A percentile compares a stretch with the other conserved stretches of the same genome.
These are phyloP conservation scores for Lordiphosa andalusiaca DNA, from an alignment of 2,888 invertebrate species.

Conservation along the genomic window DNA sequence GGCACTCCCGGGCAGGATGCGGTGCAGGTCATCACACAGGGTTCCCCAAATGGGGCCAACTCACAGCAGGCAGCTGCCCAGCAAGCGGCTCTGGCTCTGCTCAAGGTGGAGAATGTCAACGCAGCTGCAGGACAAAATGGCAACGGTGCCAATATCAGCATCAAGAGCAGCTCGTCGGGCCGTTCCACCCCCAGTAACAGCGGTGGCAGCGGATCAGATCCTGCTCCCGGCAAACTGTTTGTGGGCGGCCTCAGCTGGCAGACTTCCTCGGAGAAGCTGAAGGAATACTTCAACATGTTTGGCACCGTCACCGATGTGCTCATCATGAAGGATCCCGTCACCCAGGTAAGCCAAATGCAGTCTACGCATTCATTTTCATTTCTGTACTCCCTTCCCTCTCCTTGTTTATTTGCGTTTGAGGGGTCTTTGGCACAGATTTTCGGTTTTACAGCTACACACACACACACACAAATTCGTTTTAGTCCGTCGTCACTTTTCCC, in stretches of 20 bases:
- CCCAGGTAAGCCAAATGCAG: conserved; percentile 85
- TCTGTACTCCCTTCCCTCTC: conserved; percentile 15
- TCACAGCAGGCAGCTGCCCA: conserved; percentile 45
- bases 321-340: conserved; percentile 96
- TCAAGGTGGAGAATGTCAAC: conserved; percentile 57
- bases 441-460: conserved; percentile 49
- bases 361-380: conserved; percentile 32
- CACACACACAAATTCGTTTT: conserved; percentile 17
- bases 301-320: conserved; percentile 94
- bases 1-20: conserved; percentile 46
- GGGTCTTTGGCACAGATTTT: conserved; percentile 17
- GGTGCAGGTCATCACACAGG: conserved; percentile 20
- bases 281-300: conserved; percentile 95
- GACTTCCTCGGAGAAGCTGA: conserved; percentile 94
- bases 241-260: conserved; percentile 96
- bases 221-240: conserved; percentile 92
- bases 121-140: conserved; percentile 45
- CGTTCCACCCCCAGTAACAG: conserved; percentile 87
- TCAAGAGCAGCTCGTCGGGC: conserved; percentile 85
- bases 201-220: conserved; percentile 82
- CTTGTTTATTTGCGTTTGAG: conserved; percentile 10
- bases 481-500: conserved; percentile 15
- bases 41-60: conserved; percentile 3
- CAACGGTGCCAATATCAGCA: conserved; percentile 50
- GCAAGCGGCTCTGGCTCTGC: conserved; percentile 58